These are phyloP conservation scores for Diachrysia chrysitis DNA, from an alignment of 2,888 invertebrate species.

Conservation along the genomic window DNA sequence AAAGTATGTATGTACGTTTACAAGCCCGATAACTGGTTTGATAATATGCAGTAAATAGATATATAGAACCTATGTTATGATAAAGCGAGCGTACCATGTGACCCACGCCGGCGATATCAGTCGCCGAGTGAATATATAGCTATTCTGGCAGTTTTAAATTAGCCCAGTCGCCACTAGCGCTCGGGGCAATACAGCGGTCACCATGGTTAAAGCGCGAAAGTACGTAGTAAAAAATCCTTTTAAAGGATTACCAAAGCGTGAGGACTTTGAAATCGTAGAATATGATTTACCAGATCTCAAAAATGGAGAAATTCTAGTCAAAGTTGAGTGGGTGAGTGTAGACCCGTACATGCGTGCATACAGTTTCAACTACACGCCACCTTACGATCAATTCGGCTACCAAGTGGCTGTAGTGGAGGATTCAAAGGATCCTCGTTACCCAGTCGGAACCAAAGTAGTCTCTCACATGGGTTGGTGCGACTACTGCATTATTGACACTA, in stretches of 20 bases:
- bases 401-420: constrained; percentile 85
- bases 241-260: constrained; percentile 87
- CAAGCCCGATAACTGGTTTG: background rate
- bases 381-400: constrained; percentile 70
- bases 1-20: too few species aligned
- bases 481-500: constrained; percentile 53
- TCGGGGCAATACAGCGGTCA: constrained; percentile 12
- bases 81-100: constrained; percentile 14
- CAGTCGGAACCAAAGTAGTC: constrained; percentile 89
- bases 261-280: constrained; percentile 89
- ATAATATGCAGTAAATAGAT: background rate
- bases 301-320: constrained; percentile 71
- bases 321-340: constrained; percentile 70
- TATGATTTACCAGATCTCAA: constrained; percentile 83
- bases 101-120: constrained; percentile 15
- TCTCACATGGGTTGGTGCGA: constrained; percentile 79
- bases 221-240: constrained; percentile 84
- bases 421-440: constrained; percentile 89
- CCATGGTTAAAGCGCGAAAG: constrained; percentile 86
- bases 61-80: background rate
- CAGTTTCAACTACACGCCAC: constrained; percentile 50
- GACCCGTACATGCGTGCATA: constrained; percentile 67
- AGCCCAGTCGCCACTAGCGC: constrained; percentile 29
- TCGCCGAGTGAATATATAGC: constrained; percentile 9
- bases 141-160: constrained; percentile 7